Evolutionary conservation across 53 echinoderm and acorn worm species (phyloP).

Genomic region (Actinopyga echinites): DNA sequence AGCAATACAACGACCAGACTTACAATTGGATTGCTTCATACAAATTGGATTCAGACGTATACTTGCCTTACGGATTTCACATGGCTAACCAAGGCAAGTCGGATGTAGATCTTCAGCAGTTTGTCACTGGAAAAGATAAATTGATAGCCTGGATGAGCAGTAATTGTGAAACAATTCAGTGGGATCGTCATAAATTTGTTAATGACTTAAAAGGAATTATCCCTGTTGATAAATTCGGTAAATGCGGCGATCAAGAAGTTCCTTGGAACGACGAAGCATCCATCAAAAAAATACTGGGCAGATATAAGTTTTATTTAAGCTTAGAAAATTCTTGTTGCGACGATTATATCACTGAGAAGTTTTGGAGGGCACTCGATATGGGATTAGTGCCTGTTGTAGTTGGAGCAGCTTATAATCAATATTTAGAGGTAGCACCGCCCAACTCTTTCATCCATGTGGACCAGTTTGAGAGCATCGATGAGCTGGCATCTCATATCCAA

Average conservation of each 20-base stretch:
- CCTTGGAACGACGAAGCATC: neutral
- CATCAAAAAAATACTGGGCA: neutral
- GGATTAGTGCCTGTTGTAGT: conserved; percentile 28
- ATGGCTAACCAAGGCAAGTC: neutral
- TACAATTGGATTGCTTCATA: conserved; percentile 20
- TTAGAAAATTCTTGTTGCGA: conserved; percentile 39
- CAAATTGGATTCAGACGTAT: conserved; percentile 20
- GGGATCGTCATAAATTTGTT: conserved; percentile 34
- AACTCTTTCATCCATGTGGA: conserved; percentile 39
- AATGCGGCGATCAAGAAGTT: neutral
- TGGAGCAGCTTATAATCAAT: conserved; percentile 21
- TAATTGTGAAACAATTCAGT: conserved; percentile 32
- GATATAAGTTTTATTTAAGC: conserved; percentile 27
- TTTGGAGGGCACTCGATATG: conserved; percentile 26
- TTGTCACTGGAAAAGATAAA: neutral
- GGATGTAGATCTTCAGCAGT: neutral
- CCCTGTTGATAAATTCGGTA: conserved; percentile 26
- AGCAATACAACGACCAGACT: neutral
- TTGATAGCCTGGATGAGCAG: conserved; percentile 33
- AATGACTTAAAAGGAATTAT: neutral
- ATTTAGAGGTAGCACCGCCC: conserved; percentile 15
- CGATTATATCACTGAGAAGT: conserved; percentile 31
- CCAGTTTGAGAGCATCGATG: conserved; percentile 1
- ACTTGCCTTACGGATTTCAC: conserved; percentile 16
- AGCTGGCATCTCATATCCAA: neutral